Conservation (phyloP, 2,797 vertebrate species). For the Lutjanus campechanus region DNA sequence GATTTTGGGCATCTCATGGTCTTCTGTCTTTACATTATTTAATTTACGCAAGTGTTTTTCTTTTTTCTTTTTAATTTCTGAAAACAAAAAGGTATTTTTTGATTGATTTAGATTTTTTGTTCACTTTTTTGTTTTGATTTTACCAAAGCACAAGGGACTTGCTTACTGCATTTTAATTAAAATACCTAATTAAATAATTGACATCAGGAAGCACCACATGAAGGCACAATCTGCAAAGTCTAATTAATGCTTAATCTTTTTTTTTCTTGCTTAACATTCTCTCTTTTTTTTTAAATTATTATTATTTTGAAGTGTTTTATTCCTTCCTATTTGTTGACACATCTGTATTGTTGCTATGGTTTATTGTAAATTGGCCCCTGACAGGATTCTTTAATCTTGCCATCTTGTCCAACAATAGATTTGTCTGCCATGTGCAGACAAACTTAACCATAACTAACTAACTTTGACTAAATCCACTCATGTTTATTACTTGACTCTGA, state of each 20-base stretch:
- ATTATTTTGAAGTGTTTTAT: background rate
- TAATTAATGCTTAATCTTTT: background rate
- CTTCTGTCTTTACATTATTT: no score
- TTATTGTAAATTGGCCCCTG: background rate
- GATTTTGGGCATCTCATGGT: no score
- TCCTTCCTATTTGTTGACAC: background rate
- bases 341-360: no score
- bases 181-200: background rate
- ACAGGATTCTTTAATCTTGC: background rate
- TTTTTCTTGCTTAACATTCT: no score
- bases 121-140: background rate
- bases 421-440: background rate
- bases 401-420: background rate
- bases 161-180: background rate
- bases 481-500: no score
- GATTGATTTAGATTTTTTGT: background rate
- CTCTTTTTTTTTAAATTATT: no score
- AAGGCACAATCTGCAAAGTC: background rate
- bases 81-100: no score
- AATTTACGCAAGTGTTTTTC: no score
- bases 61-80: no score
- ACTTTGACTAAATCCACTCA: background rate
- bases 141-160: background rate
- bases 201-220: background rate
- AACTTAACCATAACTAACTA: background rate